Conservation (phyloP, 1,140 invertebrate species). For the Pseudomyrmex pallidus region DNA sequence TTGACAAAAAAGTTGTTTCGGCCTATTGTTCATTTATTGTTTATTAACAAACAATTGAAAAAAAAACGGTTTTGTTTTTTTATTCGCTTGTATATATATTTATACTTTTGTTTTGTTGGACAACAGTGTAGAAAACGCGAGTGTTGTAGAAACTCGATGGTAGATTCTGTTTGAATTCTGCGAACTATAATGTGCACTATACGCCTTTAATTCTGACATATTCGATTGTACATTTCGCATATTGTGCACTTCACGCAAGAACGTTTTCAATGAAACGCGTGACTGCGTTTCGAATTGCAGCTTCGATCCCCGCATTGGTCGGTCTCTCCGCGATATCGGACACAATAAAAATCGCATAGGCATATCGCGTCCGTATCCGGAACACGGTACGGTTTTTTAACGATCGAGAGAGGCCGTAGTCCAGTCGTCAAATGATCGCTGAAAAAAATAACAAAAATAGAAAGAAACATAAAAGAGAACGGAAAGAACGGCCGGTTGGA, state of each 20-base stretch:
- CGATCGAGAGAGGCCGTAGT: not conserved
- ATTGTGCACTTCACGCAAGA: not conserved
- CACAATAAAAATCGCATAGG: slow-evolving; percentile 40
- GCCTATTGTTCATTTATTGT: not conserved
- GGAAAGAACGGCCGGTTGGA: not conserved
- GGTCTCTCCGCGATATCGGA: not conserved
- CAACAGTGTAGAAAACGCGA: too few species aligned
- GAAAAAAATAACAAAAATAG: not conserved
- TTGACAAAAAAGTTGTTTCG: not conserved
- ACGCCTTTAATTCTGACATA: not conserved
- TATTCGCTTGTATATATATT: too few species aligned
- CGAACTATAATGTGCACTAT: too few species aligned
- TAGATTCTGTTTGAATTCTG: too few species aligned
- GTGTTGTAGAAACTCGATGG: too few species aligned
- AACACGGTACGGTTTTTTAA: slow-evolving; percentile 28
- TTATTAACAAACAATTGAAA: not conserved
- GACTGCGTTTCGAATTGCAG: not conserved
- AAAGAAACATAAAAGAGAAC: too few species aligned
- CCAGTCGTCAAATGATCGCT: not conserved
- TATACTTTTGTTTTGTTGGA: too few species aligned
- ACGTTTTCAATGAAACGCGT: not conserved
- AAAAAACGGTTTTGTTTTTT: not conserved
- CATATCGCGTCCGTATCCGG: slow-evolving; percentile 21
- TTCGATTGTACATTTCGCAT: not conserved
- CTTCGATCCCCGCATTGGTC: not conserved